Evolutionary conservation across 2,888 invertebrate genomes (phyloP), one percentile per base, ranked within the genome.

Genomic region (Hofmannophila pseudospretella): DNA sequence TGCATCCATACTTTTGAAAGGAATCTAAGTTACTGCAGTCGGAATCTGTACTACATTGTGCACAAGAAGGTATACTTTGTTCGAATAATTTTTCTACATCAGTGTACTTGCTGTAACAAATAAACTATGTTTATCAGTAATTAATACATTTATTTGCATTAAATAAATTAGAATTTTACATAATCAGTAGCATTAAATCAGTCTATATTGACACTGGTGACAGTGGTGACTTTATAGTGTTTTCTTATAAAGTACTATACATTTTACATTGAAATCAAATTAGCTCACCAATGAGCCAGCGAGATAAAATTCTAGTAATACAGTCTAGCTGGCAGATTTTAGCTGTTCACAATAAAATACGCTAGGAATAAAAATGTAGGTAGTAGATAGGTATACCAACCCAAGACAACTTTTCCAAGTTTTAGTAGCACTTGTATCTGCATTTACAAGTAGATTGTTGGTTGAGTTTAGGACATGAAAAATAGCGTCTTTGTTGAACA

Each of bases 381-480:
- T n/a, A n/a, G n/a, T n/a, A n/a, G n/a, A n/a, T n/a, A n/a, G n/a
- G 7, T 7, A 12, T 39, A 41, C 40, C 40, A 59, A 85, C 84
- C 67, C 52, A 5, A 77, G 41, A 23, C 58, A 55, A 44, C 58
- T 72, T 49, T 59, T 72, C 82, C 82, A 81, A 16, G 51, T 58
- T 13, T 57, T 59, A 11, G 53, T 49, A 12, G 60, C 55, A 38
- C 42, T 60, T 33, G 38, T 58, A 40, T 68, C 58, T 8, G 47
- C 39, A 47, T 58, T 65, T 29, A 56, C 53, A 10, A 67, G 23
- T 8, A 75, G 32, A 13, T 33, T 35, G 23, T 66, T 58, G 0
- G 68, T 57, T 8, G 60, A 53, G 13, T 55, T 47, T 5, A 62
- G 32, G 20, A 76, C 53, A 25, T 64, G 45, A 25, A 67, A 49